Percentiles rank a stretch among this genome's conserved stretches.
These are phyloP conservation scores for Albula goreensis DNA, from an alignment of 2,113 vertebrate genomes.

Conservation along the genomic window DNA sequence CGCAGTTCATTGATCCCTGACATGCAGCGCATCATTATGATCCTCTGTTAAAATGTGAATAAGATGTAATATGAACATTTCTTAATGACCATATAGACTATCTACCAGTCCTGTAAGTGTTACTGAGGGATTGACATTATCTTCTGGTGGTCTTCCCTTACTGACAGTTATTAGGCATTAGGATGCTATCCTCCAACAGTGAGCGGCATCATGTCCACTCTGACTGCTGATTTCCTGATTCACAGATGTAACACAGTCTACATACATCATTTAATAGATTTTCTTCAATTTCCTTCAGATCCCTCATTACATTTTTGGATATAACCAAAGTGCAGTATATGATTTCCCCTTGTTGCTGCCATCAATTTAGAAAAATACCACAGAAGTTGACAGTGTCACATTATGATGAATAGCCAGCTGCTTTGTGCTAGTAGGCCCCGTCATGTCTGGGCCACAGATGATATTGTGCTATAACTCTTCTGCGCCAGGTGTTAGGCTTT, in stretches of 20 bases:
- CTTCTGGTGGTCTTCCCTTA: not conserved
- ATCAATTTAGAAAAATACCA: not conserved
- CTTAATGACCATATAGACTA: not conserved
- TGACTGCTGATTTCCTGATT: not conserved
- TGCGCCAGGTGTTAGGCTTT: constrained; percentile 6
- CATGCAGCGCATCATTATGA: not conserved
- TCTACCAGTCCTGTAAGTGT: not conserved
- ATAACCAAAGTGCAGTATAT: not conserved
- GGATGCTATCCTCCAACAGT: not conserved
- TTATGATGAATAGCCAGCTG: constrained; percentile 2
- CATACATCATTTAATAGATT: no score
- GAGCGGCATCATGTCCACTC: not conserved
- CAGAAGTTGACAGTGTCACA: not conserved
- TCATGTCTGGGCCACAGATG: constrained; percentile 59
- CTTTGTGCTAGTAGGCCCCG: not conserved
- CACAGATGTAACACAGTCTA: not conserved
- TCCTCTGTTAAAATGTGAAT: not conserved
- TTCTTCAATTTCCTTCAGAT: no score
- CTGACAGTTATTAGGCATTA: not conserved
- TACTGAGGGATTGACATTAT: not conserved
- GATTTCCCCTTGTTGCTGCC: not conserved
- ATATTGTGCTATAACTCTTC: constrained; percentile 29
- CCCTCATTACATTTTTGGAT: not conserved
- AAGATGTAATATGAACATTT: not conserved
- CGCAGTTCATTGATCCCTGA: not conserved